Percentiles rank a stretch among this genome's conserved stretches.
Evolutionary conservation across 2,113 vertebrate genomes (phyloP).

Genomic region (Tautogolabrus adspersus): DNA sequence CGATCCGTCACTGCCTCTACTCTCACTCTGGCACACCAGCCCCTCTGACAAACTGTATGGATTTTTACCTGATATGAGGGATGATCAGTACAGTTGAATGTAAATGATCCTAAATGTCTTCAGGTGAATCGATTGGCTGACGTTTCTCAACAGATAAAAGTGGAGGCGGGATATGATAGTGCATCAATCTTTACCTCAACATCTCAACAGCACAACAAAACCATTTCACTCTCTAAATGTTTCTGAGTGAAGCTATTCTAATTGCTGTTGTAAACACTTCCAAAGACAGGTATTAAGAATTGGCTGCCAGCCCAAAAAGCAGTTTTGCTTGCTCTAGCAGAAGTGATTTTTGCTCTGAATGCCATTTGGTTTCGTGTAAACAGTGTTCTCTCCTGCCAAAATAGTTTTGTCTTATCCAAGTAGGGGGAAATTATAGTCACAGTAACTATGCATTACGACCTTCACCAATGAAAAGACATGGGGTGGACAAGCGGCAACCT

Average conservation of each 20-base stretch:
- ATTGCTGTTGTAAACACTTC: conserved; percentile 27
- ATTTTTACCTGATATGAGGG: conserved; percentile 80
- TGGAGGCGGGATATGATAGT: conserved; percentile 58
- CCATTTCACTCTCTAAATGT: conserved; percentile 3
- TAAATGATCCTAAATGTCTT: conserved; percentile 77
- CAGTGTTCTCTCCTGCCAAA: neutral
- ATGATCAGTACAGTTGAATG: conserved; percentile 75
- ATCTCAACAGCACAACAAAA: conserved; percentile 8
- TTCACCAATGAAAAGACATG: neutral
- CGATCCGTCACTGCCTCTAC: conserved; percentile 77
- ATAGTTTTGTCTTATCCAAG: neutral
- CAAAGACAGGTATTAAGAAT: conserved; percentile 9
- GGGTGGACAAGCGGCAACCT: too few species aligned
- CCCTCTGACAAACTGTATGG: conserved; percentile 75
- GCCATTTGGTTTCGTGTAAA: conserved; percentile 13
- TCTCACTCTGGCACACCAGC: conserved; percentile 35
- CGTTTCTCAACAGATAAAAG: conserved; percentile 61
- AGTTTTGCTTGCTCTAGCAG: conserved; percentile 30
- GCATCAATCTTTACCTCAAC: conserved; percentile 53
- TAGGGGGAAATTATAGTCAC: neutral
- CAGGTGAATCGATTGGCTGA: conserved; percentile 64
- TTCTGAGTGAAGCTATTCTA: conserved; percentile 21
- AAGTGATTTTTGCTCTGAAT: conserved; percentile 4
- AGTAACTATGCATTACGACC: conserved; percentile 11
- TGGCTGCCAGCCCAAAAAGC: conserved; percentile 19